Conservation (phyloP, 1,140 invertebrate species). For the Drosophila santomea region DNA sequence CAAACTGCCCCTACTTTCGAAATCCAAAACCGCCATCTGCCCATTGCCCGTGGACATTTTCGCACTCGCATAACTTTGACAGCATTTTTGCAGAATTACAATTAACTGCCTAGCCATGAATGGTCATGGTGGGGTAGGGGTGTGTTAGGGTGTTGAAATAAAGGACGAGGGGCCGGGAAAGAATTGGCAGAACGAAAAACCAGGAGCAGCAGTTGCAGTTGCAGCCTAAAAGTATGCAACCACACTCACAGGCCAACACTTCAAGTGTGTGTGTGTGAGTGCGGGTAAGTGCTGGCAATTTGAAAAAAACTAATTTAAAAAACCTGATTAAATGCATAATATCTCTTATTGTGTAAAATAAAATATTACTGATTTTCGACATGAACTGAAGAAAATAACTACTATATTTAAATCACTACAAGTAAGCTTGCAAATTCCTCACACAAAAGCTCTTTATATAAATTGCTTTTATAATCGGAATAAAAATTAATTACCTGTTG, state of each 20-base stretch:
- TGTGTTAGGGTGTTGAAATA: no score
- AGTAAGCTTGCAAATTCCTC: not conserved
- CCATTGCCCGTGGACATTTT: constrained; percentile 66
- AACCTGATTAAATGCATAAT: no score
- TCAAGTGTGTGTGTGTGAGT: not conserved
- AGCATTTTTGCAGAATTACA: constrained; percentile 77
- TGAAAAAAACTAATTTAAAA: not conserved
- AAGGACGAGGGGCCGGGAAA: no score
- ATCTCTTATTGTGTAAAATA: no score
- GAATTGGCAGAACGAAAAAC: constrained; percentile 17
- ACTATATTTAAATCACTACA: not conserved
- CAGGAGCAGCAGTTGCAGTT: constrained; percentile 33
- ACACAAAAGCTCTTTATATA: not conserved
- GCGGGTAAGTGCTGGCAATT: constrained; percentile 8
- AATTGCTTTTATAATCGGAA: constrained; percentile 7
- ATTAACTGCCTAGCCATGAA: constrained; percentile 65
- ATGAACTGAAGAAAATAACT: no score
- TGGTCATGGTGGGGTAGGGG: constrained; percentile 1
- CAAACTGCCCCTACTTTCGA: constrained; percentile 4
- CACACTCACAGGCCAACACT: constrained; percentile 35
- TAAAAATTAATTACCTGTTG: constrained; percentile 27
- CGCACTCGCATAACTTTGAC: constrained; percentile 80
- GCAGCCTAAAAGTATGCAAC: constrained; percentile 57
- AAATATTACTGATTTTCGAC: no score
- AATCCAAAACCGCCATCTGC: constrained; percentile 32